These are phyloP conservation scores for Protophormia terraenovae DNA, from an alignment of 2,888 invertebrate species.

Conservation along the genomic window DNA sequence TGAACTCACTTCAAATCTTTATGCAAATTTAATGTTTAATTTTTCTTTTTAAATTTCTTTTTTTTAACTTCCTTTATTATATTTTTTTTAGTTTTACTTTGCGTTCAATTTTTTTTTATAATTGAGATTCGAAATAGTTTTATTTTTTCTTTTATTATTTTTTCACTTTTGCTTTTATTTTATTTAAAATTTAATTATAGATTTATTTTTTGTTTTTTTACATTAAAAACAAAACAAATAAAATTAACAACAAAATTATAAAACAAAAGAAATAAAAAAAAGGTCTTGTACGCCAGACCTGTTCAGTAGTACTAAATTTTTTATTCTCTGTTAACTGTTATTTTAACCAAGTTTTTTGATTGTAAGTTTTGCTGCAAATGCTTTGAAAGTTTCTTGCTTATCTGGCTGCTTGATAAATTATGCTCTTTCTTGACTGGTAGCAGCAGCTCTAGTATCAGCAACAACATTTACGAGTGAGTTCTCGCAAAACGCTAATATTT, in stretches of 20 bases:
- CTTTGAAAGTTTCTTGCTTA: background rate
- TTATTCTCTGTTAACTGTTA: constrained; percentile 47
- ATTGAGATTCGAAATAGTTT: constrained; percentile 22
- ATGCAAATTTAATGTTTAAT: constrained; percentile 20
- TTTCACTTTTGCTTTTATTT: background rate
- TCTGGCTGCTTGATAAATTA: background rate
- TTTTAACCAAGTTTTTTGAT: constrained; percentile 49
- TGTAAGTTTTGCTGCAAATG: background rate
- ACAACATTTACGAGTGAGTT: background rate
- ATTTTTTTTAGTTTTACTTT: background rate
- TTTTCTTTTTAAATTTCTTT: background rate
- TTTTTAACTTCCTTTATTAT: background rate
- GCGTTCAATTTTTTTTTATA: background rate
- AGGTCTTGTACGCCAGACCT: constrained; percentile 45
- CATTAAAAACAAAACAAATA: background rate
- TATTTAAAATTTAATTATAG: background rate
- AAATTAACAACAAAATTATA: background rate
- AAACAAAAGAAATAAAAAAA: background rate
- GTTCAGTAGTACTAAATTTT: constrained; percentile 48
- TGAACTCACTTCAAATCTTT: background rate
- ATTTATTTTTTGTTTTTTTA: background rate
- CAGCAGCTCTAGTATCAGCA: constrained; percentile 15
- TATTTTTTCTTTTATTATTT: background rate
- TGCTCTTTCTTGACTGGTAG: constrained; percentile 25
- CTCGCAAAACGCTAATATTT: background rate